These are phyloP conservation scores for Cyprinus carpio DNA, from an alignment of 2,113 vertebrate genomes.

Conservation along the genomic window DNA sequence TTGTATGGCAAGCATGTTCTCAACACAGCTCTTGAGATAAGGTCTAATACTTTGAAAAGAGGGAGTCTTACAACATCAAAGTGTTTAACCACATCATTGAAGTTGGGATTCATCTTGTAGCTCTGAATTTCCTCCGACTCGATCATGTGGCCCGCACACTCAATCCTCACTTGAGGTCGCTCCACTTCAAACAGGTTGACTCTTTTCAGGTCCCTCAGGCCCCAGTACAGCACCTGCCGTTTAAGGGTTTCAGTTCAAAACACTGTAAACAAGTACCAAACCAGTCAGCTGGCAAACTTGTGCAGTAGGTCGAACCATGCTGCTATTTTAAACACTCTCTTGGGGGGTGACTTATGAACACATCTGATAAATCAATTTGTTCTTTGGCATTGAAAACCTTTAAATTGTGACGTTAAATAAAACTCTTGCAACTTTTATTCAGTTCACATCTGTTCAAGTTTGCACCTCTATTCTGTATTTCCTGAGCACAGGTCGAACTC, in stretches of 20 bases:
- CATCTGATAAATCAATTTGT: not conserved
- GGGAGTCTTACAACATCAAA: conserved; percentile 83
- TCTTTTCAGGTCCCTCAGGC: conserved; percentile 83
- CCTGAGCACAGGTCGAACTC: conserved; percentile 82
- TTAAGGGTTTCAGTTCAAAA: not conserved
- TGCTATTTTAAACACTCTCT: not conserved
- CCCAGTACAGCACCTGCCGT: conserved; percentile 90
- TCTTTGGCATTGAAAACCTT: not conserved
- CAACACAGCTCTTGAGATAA: conserved; percentile 20
- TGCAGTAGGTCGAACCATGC: not conserved
- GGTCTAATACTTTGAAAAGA: not conserved
- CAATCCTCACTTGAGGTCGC: conserved; percentile 85
- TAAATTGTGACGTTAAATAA: not conserved
- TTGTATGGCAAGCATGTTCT: not conserved
- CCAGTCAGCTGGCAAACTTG: not conserved
- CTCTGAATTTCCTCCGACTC: conserved; percentile 87
- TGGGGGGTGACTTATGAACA: not conserved
- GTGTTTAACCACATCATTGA: conserved; percentile 84
- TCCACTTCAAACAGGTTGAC: conserved; percentile 91
- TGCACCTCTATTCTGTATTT: conserved; percentile 90
- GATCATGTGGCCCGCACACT: conserved; percentile 85
- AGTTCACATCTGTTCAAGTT: not conserved
- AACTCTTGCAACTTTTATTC: not conserved
- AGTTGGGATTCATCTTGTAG: conserved; percentile 85
- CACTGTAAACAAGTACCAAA: not conserved